Evolutionary conservation across 2,888 invertebrate species (phyloP).

Genomic region (Drosophila koepferae): DNA sequence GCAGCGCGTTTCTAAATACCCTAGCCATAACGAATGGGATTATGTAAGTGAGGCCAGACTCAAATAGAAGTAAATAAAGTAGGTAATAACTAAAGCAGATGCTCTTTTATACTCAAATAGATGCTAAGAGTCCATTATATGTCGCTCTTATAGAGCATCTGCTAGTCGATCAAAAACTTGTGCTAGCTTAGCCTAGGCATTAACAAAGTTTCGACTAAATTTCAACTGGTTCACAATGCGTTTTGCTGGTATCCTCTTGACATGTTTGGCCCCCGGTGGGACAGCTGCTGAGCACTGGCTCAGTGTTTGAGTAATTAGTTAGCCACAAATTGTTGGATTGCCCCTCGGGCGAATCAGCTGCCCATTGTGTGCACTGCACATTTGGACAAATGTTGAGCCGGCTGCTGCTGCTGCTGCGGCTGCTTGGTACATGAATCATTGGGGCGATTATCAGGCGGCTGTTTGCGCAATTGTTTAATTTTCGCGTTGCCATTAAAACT

Average conservation of each 20-base stretch:
- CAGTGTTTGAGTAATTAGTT: conserved; percentile 51
- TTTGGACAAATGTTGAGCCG: conserved; percentile 42
- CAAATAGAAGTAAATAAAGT: too few species aligned
- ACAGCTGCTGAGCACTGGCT: conserved; percentile 6
- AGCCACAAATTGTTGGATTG: conserved; percentile 49
- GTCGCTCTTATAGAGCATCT: neutral
- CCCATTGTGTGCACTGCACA: conserved; percentile 37
- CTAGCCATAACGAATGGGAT: neutral
- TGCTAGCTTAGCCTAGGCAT: conserved; percentile 43
- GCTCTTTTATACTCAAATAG: neutral
- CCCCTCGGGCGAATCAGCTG: conserved; percentile 49
- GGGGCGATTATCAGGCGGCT: conserved; percentile 69
- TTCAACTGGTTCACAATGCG: conserved; percentile 41
- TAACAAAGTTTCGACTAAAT: neutral
- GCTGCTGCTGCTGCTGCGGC: conserved; percentile 8
- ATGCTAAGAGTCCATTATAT: neutral
- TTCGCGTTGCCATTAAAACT: conserved; percentile 73
- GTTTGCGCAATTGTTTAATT: conserved; percentile 82
- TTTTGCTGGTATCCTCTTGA: conserved; percentile 35
- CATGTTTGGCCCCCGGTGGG: conserved; percentile 24
- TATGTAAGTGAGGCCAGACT: neutral
- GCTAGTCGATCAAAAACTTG: neutral
- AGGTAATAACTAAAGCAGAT: neutral
- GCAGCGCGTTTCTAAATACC: conserved; percentile 38
- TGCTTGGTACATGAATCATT: conserved; percentile 70